Evolutionary conservation across 1,140 invertebrate species (phyloP).

Genomic region (Vollenhovia emeryi): DNA sequence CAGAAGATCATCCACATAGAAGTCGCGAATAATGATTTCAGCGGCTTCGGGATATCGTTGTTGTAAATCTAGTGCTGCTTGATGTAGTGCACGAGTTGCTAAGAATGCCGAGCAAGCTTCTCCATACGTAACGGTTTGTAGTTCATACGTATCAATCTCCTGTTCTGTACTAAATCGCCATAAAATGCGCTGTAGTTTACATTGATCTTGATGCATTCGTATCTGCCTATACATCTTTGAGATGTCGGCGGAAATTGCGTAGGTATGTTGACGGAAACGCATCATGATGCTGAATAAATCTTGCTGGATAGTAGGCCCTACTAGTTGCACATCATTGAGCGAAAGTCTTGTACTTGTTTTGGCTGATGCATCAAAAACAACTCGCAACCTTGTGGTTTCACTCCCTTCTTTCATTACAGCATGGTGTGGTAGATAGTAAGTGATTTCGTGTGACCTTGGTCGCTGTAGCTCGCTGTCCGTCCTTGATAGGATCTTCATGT

Average conservation of each 20-base stretch:
- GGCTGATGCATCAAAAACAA: constrained; percentile 2
- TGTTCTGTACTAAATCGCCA: constrained; percentile 59
- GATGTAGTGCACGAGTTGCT: constrained; percentile 73
- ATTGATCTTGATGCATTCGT: neutral
- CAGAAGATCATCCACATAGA: constrained; percentile 85
- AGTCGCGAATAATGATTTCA: constrained; percentile 76
- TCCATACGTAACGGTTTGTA: constrained; percentile 76
- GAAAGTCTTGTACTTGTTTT: neutral
- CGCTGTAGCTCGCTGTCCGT: too few species aligned
- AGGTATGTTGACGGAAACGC: constrained; percentile 14
- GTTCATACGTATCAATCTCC: constrained; percentile 65
- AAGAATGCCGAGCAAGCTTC: constrained; percentile 78
- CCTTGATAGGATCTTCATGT: constrained; percentile 12
- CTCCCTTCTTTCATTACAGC: neutral
- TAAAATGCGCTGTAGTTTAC: neutral
- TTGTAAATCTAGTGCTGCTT: constrained; percentile 70
- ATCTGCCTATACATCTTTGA: constrained; percentile 42
- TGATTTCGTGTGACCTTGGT: too few species aligned
- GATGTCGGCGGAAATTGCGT: constrained; percentile 67
- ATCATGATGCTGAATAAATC: constrained; percentile 46
- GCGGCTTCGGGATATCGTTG: constrained; percentile 65
- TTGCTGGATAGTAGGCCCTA: constrained; percentile 18
- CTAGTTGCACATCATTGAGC: neutral
- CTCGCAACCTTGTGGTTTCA: neutral
- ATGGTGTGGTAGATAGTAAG: constrained; percentile 12